Percentiles rank a stretch among this genome's conserved stretches.
Conservation (phyloP, 1,140 invertebrate species). For the Nebria ingens region DNA sequence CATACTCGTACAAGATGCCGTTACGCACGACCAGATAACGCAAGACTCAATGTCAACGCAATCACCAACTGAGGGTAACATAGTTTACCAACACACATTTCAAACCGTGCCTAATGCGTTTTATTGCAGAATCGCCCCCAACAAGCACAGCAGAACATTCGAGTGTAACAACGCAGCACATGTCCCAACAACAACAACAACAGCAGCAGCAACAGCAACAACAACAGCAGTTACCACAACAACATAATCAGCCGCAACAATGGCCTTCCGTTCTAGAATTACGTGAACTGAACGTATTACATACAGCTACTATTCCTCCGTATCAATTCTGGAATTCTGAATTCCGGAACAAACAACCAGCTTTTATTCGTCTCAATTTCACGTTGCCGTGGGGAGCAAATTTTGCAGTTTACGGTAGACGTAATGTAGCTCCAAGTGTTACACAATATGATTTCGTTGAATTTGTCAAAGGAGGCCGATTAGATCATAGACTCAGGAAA, state of each 20-base stretch:
- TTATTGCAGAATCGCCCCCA: conserved; percentile 49
- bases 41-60: conserved; percentile 61
- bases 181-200: conserved; percentile 38
- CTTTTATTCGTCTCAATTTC: conserved; percentile 82
- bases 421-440: conserved; percentile 85
- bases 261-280: conserved; percentile 71
- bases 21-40: conserved; percentile 68
- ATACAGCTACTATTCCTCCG: conserved; percentile 69
- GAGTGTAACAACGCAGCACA: conserved; percentile 37
- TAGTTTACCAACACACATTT: conserved; percentile 11
- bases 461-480: conserved; percentile 71
- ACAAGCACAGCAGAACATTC: conserved; percentile 58
- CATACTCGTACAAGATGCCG: conserved; percentile 79
- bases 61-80: conserved; percentile 61
- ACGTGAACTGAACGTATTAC: conserved; percentile 68
- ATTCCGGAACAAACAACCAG: conserved; percentile 77
- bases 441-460: conserved; percentile 94
- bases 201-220: conserved; percentile 58
- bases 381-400: conserved; percentile 83
- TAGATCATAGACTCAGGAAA: conserved; percentile 60
- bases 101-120: conserved; percentile 18
- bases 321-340: conserved; percentile 88
- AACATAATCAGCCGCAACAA: conserved; percentile 54
- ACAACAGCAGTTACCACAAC: too few species aligned
- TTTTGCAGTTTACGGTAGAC: conserved; percentile 84